Conservation (phyloP, 2,888 invertebrate species). For the Scaptomyza reducta region DNA sequence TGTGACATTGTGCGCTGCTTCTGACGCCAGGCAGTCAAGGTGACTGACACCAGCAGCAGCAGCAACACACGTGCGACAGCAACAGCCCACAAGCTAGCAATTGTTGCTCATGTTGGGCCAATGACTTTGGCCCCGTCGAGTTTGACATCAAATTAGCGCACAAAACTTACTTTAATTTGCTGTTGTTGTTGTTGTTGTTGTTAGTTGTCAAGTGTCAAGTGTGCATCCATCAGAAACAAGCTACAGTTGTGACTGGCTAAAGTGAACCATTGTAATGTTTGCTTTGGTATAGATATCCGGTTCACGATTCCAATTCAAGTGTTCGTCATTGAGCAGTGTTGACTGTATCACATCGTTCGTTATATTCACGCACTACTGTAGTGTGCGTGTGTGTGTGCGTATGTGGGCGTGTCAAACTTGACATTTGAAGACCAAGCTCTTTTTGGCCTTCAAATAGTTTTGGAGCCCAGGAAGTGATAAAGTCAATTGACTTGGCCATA, state of each 20-base stretch:
- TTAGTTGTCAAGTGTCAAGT: constrained; percentile 7
- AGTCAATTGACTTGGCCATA: constrained; percentile 36
- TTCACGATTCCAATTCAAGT: too few relatives aligned
- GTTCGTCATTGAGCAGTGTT: background rate
- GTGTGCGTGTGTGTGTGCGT: background rate
- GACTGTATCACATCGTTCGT: background rate
- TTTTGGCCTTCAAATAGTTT: constrained; percentile 39
- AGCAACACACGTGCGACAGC: background rate
- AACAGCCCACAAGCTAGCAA: constrained; percentile 32
- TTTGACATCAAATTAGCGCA: constrained; percentile 69
- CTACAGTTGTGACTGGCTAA: background rate
- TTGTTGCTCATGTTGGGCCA: constrained; percentile 27
- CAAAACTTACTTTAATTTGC: constrained; percentile 71
- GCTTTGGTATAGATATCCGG: too few relatives aligned
- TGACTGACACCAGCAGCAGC: constrained; percentile 63
- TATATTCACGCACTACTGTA: background rate
- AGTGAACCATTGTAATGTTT: background rate
- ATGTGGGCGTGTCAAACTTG: constrained; percentile 44
- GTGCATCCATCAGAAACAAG: constrained; percentile 27
- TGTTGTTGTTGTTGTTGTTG: constrained; percentile 10
- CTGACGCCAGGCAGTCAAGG: constrained; percentile 52
- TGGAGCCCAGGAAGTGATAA: constrained; percentile 41
- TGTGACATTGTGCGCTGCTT: constrained; percentile 37
- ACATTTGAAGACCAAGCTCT: constrained; percentile 33
- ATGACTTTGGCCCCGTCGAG: constrained; percentile 51